Evolutionary conservation across 2,113 vertebrate species (phyloP), one percentile per base, ranked within the genome.

Genomic region (Etia nguti): DNA sequence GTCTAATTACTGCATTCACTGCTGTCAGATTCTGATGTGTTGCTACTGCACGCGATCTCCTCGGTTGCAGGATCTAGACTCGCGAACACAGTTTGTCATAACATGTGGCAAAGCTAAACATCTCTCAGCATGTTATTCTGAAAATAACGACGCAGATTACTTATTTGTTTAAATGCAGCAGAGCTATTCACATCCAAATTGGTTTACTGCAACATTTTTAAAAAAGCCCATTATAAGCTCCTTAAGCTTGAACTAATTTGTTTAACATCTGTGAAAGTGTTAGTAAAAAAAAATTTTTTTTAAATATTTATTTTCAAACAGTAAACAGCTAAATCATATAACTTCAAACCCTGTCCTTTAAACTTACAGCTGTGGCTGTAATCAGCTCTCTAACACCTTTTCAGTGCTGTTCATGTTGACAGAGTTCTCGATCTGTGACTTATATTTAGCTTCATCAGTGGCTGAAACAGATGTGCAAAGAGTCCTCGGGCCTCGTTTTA

Each of bases 1-100:
- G 82, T 92, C 60, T 81, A 13, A 88, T 83, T 11, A 31, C n/a
- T 59, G 79, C 52, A 81, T 89, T 81, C 31, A n/a, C 73, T 20
- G 18, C 59, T 88, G 90, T 82, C 85, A 88, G 18, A 84, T 38
- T 73, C 4, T 80, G 60, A 89, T 12, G 36, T 81, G 85, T 79
- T 36, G 68, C 16, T 86, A 18, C 43, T 70, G 80, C 56, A 24
- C 43, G 48, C 59, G 5, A 56, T 34, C 15, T 54, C 60, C 41
- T 80, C 68, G 20, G n/a, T 31, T 79, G 56, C 77, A 82, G 34
- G 56, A 48, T 81, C 15, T 16, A 29, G 6, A 11, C 41, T 24
- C 13, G 54, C 60, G 43, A 84, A 87, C 83, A 57, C 15, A 86
- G 24, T 83, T 38, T 83, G 36, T 83, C 83, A 86, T 29, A 86